Base-by-base conservation (phyloP, 2,797 vertebrate species). In the Sparus aurata region DNA sequence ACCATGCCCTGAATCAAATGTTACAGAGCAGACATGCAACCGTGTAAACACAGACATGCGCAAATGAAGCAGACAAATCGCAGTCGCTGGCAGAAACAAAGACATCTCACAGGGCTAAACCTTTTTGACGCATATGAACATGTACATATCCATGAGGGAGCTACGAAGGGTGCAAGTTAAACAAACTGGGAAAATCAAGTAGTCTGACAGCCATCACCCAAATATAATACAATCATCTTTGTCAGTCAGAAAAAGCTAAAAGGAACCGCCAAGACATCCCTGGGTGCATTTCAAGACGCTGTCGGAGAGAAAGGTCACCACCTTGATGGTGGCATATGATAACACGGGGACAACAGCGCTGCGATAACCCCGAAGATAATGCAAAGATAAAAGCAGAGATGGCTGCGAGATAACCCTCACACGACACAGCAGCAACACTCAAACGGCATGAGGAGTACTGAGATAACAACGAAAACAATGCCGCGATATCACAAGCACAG, bases 351-450 rank as follows among this genome's bases (percentile, higher is more conserved):
- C 68, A 81, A 86, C 70, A 68, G 52, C 53, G 12, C 62, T 5
- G 52, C 77, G 85, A 86, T 83, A 85, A 87, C 75, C 69, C 23
- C 2, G 55, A 30, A 67, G 87, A 92, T 93, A 89, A 85, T 69
- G 82, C 79, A 80, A 68, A 85, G 92, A 92, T 91, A 87, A 88
- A 90, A 77, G 20, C 25, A 4, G 69, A 77, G 87, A 91, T 85
- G 82, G 77, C 75, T 57, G 76, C 41, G 8, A 30, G 87, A 91
- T 90, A 89, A 84, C 65, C 41, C 71, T 75, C 64, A 8, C 69
- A 76, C 83, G 67, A 78, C 75, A 82, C 73, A 43, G 66, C 72
- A 34, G 69, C 76, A 34, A 70, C 83, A 71, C 76, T 45, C 27
- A 71, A 81, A 81, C 18, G 78, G 61, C 72, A 67, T 15, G 49